Conservation (phyloP, 2,113 vertebrate genomes). For the Vulpes vulpes region DNA sequence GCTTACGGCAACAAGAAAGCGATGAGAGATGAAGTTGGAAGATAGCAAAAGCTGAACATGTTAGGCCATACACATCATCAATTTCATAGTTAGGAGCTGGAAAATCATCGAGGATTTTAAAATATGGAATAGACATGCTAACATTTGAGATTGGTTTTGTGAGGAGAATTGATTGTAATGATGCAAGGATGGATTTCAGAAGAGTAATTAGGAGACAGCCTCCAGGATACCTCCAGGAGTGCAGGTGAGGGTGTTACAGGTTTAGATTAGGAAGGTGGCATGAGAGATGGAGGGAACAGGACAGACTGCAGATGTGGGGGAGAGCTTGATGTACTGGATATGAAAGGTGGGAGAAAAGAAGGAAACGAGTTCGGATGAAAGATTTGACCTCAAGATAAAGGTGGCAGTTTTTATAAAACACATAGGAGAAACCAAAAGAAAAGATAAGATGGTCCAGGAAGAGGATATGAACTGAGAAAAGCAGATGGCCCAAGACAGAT, state of each 20-base stretch:
- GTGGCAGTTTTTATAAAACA: background rate
- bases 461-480: background rate
- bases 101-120: background rate
- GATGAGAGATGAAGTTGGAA: background rate
- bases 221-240: background rate
- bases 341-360: background rate
- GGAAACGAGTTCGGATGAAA: background rate
- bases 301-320: background rate
- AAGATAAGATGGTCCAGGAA: background rate
- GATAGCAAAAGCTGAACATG: accelerated
- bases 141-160: background rate
- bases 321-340: background rate
- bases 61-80: accelerated
- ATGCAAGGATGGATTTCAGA: background rate
- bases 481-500: background rate
- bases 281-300: background rate
- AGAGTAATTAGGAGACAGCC: accelerated
- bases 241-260: background rate
- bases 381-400: background rate
- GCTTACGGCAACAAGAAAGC: background rate
- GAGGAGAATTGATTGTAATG: background rate
- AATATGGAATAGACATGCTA: background rate
- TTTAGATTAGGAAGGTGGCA: background rate
- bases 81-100: background rate
- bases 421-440: background rate